Base-by-base conservation (phyloP, 2,797 vertebrate genomes). In the Melanotaenia maccullochi region DNA sequence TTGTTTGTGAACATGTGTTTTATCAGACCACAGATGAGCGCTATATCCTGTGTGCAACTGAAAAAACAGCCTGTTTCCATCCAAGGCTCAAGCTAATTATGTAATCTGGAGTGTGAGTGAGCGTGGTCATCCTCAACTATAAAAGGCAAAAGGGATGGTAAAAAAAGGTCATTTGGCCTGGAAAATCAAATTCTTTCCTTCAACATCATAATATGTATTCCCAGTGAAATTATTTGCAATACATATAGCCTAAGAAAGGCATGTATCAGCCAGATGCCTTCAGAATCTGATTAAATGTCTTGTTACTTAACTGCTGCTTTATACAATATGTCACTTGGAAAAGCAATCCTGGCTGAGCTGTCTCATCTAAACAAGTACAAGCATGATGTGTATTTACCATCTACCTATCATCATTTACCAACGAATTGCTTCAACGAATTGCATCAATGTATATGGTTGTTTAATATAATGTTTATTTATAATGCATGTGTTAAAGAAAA, bases 131-230 rank as follows among this genome's bases (percentile, higher is more conserved):
- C 75, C 75, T 86, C 78, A 25, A 70, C 90, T 91, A 91, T 89
- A 92, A 91, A 93, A 93, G 90, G 90, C 73, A 91, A 88, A 84
- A 76, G 71, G 49, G 68, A 78, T 62, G 71, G 77, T 62, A 73
- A 75, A 54, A 66, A 68, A 73, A 60, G 79, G 78, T 81, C 76
- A 77, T 72, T 76, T 72, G 76, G 77, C 66, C 22, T 40, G 75
- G 72, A 82, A 88, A 85, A 82, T 81, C 38, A 76, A 82, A 89
- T 89, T 90, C 73, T 78, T 82, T 79, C 49, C 68, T 65, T 69
- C 60, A 72, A 30, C 38, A 20, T 62, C 65, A 8, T 60, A 74
- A 52, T 24, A 38, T 33, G 7, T 33, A 63, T 51, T 71, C 74
- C 60, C 32, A 61, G 56, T 76, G 73, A 82, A 85, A 70, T 58